Evolutionary conservation across 2,113 vertebrate species (phyloP).

Genomic region (Notothenia coriiceps): DNA sequence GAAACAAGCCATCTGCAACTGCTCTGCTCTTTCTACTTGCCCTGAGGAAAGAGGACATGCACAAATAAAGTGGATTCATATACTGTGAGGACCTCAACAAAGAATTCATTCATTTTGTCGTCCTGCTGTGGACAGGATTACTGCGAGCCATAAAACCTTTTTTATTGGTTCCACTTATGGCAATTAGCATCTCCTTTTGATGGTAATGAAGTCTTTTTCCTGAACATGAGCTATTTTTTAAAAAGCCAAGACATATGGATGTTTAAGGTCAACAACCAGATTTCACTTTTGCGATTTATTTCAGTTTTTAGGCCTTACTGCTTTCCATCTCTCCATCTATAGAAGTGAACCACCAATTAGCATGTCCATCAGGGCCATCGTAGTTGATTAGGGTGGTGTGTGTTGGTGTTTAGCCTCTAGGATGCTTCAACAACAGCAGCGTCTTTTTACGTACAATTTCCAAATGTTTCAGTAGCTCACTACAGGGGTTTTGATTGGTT

Average conservation of each 20-base stretch:
- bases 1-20: slow-evolving; percentile 80
- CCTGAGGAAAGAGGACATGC: slow-evolving; percentile 66
- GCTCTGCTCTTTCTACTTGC: slow-evolving; percentile 59
- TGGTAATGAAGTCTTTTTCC: slow-evolving; percentile 33
- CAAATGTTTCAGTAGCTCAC: slow-evolving; percentile 44
- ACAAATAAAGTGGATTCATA: slow-evolving; percentile 70
- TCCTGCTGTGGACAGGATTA: slow-evolving; percentile 50
- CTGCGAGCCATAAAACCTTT: slow-evolving; percentile 54
- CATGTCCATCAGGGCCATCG: slow-evolving; percentile 28
- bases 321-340: slow-evolving; percentile 8
- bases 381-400: neutral
- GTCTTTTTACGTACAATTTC: slow-evolving; percentile 48
- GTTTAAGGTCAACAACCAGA: neutral
- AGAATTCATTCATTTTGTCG: slow-evolving; percentile 64
- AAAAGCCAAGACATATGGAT: neutral
- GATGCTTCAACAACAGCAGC: slow-evolving; percentile 62
- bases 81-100: slow-evolving; percentile 57
- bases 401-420: slow-evolving; percentile 47
- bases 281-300: slow-evolving; percentile 12
- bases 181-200: slow-evolving; percentile 49
- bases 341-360: slow-evolving; percentile 49
- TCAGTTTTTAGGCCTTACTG: neutral
- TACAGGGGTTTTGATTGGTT: slow-evolving; percentile 27
- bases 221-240: slow-evolving; percentile 4
- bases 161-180: slow-evolving; percentile 49